Percentiles rank a stretch among this genome's conserved stretches.
Conservation (phyloP, 2,797 vertebrate genomes). For the Trematomus bernacchii region DNA sequence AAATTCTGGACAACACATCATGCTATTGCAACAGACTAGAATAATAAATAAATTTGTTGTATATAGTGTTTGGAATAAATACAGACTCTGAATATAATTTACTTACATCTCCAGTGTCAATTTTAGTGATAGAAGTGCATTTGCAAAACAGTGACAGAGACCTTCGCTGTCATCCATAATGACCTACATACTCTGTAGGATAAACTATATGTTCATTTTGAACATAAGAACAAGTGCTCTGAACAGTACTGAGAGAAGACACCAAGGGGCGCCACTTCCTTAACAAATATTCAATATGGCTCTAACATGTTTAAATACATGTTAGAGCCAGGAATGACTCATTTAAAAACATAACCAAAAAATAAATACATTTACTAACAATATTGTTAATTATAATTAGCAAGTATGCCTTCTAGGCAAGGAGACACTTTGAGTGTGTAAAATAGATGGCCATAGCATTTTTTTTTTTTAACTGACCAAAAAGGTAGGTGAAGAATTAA, state of each 20-base stretch:
- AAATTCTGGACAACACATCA: constrained; percentile 31
- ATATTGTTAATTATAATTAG: constrained; percentile 14
- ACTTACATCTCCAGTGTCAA: constrained; percentile 21
- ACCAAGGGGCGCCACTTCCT: constrained; percentile 73
- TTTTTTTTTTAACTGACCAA: constrained; percentile 18
- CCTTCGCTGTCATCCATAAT: constrained; percentile 6
- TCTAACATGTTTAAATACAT: constrained; percentile 12
- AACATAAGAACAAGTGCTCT: constrained; percentile 12
- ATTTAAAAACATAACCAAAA: constrained; percentile 3
- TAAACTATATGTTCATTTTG: not conserved
- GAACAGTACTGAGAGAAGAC: constrained; percentile 65
- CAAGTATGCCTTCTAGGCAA: constrained; percentile 25
- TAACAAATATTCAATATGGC: constrained; percentile 26
- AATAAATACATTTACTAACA: constrained; percentile 7
- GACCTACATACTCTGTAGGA: not conserved
- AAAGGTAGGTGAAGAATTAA: constrained; percentile 15
- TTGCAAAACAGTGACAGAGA: constrained; percentile 61
- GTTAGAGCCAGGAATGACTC: not conserved
- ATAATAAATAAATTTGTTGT: constrained; percentile 49
- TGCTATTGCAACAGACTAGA: constrained; percentile 27
- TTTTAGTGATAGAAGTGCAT: constrained; percentile 46
- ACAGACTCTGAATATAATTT: constrained; percentile 30
- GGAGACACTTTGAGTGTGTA: constrained; percentile 31
- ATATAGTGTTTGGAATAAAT: constrained; percentile 37
- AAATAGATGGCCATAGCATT: constrained; percentile 18